Evolutionary conservation across 2,888 invertebrate species (phyloP).

Genomic region (Leptinotarsa tumamoca): DNA sequence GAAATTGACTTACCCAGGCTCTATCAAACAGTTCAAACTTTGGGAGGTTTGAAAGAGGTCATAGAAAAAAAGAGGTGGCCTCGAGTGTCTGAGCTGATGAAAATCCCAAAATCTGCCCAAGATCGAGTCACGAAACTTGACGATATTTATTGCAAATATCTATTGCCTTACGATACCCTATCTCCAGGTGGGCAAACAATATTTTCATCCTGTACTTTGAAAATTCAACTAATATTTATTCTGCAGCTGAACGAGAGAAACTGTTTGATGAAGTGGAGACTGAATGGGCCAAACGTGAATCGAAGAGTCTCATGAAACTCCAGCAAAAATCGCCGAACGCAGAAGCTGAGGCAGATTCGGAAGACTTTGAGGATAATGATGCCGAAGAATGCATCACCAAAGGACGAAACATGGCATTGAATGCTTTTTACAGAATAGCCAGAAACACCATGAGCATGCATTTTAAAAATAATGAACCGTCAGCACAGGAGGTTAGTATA

Average conservation of each 20-base stretch:
- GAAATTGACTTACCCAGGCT: conserved; percentile 90
- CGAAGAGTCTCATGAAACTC: conserved; percentile 60
- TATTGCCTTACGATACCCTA: conserved; percentile 89
- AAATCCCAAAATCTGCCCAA: conserved; percentile 82
- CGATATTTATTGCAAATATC: conserved; percentile 89
- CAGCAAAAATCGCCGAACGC: conserved; percentile 58
- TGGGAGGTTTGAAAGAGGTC: conserved; percentile 88
- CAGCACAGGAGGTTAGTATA: conserved; percentile 72
- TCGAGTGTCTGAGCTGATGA: conserved; percentile 89
- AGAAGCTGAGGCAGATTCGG: conserved; percentile 65
- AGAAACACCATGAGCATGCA: conserved; percentile 85
- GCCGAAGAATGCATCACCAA: conserved; percentile 84
- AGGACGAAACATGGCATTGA: conserved; percentile 84
- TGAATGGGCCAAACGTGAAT: conserved; percentile 78
- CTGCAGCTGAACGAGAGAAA: conserved; percentile 77
- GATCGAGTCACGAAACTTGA: conserved; percentile 87
- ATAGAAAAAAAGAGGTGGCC: conserved; percentile 91
- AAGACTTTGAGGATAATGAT: conserved; percentile 67
- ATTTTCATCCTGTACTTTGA: background rate
- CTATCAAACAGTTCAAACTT: conserved; percentile 85
- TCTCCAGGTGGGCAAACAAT: conserved; percentile 70
- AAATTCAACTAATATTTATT: background rate
- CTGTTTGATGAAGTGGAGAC: conserved; percentile 80
- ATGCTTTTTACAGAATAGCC: conserved; percentile 83
- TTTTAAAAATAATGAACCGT: conserved; percentile 77